A percentile compares a stretch with the other conserved stretches of the same genome.
Conservation (phyloP, 1,140 invertebrate genomes). For the Papilio machaon region DNA sequence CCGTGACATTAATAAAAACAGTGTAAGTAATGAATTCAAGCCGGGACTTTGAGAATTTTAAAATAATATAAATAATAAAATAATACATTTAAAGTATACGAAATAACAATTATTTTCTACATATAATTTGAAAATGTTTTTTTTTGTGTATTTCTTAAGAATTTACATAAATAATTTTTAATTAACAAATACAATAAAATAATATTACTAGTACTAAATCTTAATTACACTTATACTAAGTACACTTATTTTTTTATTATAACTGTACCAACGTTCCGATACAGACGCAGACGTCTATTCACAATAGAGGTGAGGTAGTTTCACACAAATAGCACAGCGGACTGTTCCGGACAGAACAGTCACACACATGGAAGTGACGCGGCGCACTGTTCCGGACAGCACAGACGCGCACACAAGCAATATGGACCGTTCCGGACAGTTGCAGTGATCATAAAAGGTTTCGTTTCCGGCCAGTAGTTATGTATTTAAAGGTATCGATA, state of each 20-base stretch:
- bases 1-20: neutral
- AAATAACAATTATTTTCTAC: no score
- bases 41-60: no score
- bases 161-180: no score
- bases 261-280: conserved; percentile 28
- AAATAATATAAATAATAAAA: no score
- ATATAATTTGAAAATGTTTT: no score
- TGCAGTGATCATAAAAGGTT: conserved; percentile 56
- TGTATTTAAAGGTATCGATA: conserved; percentile 25
- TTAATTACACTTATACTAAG: no score
- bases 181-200: no score
- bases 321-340: conserved; percentile 29
- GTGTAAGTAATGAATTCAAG: neutral
- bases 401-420: conserved; percentile 18
- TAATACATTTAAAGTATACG: no score
- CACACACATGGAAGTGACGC: conserved; percentile 37
- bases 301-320: conserved; percentile 29
- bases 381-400: no score
- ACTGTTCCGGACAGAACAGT: conserved; percentile 54
- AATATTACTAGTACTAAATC: no score
- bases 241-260: neutral
- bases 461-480: conserved; percentile 53
- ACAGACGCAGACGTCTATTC: conserved; percentile 31
- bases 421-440: conserved; percentile 49
- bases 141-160: no score